Evolutionary conservation across 2,797 vertebrate species (phyloP).

Genomic region (Adrianichthys oophorus): DNA sequence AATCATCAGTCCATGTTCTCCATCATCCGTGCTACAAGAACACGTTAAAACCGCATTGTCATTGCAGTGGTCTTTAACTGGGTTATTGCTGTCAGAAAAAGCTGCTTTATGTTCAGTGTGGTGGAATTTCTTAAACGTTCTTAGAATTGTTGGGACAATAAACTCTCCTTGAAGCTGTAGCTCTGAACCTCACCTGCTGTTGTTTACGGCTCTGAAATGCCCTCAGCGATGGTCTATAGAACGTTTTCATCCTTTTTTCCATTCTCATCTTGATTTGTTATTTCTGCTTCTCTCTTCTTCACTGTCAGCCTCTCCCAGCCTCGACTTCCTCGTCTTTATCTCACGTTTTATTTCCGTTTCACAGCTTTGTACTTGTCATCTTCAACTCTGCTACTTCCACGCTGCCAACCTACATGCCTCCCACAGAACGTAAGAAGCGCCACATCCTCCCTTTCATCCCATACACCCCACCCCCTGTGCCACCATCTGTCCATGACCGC

Average conservation of each 20-base stretch:
- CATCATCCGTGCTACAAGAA: too few relatives aligned
- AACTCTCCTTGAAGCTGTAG: too few relatives aligned
- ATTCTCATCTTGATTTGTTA: constrained; percentile 27
- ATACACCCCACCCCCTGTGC: constrained; percentile 40
- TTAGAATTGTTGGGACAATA: too few relatives aligned
- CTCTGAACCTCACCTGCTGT: constrained; percentile 24
- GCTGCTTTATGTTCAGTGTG: too few relatives aligned
- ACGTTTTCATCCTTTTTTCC: constrained; percentile 56
- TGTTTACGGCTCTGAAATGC: constrained; percentile 20
- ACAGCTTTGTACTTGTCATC: constrained; percentile 59
- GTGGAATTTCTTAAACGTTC: too few relatives aligned
- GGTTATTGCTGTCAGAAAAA: too few relatives aligned
- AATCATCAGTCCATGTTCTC: too few relatives aligned
- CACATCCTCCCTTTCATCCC: constrained; percentile 39
- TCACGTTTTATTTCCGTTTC: constrained; percentile 52
- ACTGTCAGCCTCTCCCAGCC: constrained; percentile 16
- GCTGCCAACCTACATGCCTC: constrained; percentile 52
- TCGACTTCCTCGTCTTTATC: constrained; percentile 27
- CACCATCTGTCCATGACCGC: constrained; percentile 34
- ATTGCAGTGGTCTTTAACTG: too few relatives aligned
- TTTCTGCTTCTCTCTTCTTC: constrained; percentile 17
- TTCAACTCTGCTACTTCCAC: constrained; percentile 48
- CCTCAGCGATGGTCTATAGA: constrained; percentile 51
- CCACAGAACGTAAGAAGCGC: constrained; percentile 66
- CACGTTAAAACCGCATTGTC: too few relatives aligned